Conservation (phyloP, 2,888 invertebrate genomes). For the Polia nebulosa region DNA sequence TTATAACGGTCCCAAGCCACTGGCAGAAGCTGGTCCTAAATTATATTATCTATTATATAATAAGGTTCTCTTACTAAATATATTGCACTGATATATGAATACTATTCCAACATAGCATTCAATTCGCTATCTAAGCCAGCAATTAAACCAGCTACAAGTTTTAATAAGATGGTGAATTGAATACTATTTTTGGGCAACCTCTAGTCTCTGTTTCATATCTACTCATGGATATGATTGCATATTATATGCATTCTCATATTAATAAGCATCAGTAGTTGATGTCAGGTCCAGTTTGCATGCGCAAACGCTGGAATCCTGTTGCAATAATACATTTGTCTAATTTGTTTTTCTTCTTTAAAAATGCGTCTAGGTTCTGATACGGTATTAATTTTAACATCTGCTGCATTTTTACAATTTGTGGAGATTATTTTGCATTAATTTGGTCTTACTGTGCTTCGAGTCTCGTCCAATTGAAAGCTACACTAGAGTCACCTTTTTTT, state of each 20-base stretch:
- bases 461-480: background rate
- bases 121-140: too few relatives aligned
- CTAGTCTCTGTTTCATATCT: slow-evolving; percentile 20
- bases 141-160: too few relatives aligned
- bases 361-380: background rate
- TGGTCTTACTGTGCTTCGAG: background rate
- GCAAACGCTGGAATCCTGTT: slow-evolving; percentile 39
- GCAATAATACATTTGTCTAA: slow-evolving; percentile 38
- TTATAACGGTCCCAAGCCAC: too few relatives aligned
- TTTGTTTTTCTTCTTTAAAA: slow-evolving; percentile 17
- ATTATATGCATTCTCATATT: slow-evolving; percentile 46
- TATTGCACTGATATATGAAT: too few relatives aligned
- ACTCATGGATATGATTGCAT: slow-evolving; percentile 17
- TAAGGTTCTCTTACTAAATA: too few relatives aligned
- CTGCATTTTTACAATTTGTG: background rate
- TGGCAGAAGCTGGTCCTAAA: too few relatives aligned
- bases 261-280: slow-evolving; percentile 43
- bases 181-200: too few relatives aligned
- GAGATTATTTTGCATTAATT: background rate
- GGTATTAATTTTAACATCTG: slow-evolving; percentile 13
- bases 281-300: slow-evolving; percentile 37
- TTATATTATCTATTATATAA: too few relatives aligned
- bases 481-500: too few relatives aligned
- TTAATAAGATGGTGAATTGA: too few relatives aligned
- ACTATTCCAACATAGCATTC: too few relatives aligned